Evolutionary conservation across 35 echinoderm and acorn worm genomes (phyloP).

Genomic region (Chiridota heheva): DNA sequence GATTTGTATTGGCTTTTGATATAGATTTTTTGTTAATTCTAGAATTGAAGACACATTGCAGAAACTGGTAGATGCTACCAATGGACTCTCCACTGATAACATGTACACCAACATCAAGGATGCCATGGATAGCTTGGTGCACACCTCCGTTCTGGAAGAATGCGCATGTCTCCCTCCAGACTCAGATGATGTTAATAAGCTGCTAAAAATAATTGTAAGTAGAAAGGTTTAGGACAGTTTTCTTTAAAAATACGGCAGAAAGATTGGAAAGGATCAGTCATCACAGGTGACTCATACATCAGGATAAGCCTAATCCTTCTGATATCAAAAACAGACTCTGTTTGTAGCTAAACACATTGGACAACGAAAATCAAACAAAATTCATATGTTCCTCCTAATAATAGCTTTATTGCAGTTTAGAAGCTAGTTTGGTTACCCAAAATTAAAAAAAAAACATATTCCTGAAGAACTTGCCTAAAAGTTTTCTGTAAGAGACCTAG

Average conservation of each 20-base stretch:
- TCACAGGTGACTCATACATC: background rate
- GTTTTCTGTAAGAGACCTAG: no score
- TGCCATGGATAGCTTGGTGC: constrained; percentile 87
- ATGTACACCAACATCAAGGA: constrained; percentile 93
- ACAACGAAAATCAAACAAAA: no score
- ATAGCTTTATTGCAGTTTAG: no score
- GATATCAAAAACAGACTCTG: background rate
- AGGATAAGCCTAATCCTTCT: background rate
- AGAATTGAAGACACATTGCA: constrained; percentile 84
- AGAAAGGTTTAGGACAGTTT: no score
- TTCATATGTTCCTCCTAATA: no score
- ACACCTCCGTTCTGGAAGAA: constrained; percentile 78
- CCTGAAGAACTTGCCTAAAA: no score
- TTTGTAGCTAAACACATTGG: no score
- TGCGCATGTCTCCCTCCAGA: constrained; percentile 88
- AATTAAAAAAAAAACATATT: no score
- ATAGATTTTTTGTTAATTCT: no score
- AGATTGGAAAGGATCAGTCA: background rate
- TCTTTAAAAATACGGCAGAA: background rate
- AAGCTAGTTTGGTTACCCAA: no score
- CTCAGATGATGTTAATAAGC: constrained; percentile 82
- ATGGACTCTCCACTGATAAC: constrained; percentile 80
- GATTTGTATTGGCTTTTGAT: no score
- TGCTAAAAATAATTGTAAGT: constrained; percentile 84
- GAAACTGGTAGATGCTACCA: constrained; percentile 81